These are phyloP conservation scores for Anguilla anguilla DNA, from an alignment of 2,797 vertebrate genomes.

Conservation along the genomic window DNA sequence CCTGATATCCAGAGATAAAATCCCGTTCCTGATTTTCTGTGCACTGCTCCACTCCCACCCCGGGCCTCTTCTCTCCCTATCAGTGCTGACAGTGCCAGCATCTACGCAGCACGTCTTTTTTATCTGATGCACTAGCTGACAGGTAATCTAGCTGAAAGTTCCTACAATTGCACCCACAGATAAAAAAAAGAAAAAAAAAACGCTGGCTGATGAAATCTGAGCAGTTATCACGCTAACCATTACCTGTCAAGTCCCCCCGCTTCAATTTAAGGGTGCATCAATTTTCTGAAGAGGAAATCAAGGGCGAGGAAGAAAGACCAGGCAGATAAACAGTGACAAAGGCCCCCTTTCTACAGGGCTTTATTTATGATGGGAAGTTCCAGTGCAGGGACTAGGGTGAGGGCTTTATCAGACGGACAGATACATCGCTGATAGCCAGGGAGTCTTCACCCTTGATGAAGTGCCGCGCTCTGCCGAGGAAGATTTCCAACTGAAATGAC, in stretches of 20 bases:
- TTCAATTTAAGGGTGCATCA: conserved; percentile 99
- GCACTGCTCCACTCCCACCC: conserved; percentile 68
- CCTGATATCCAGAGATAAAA: conserved; percentile 8
- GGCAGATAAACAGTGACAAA: conserved; percentile 99
- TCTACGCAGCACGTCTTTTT: conserved; percentile 80
- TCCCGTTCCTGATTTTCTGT: conserved; percentile 9
- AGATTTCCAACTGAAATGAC: conserved; percentile 94
- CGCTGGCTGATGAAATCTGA: conserved; percentile 98
- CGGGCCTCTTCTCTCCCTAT: conserved; percentile 82
- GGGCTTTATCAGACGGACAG: conserved; percentile 95
- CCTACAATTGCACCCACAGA: conserved; percentile 93
- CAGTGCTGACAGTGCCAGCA: conserved; percentile 77
- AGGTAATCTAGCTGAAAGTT: conserved; percentile 99
- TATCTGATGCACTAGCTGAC: conserved; percentile 97
- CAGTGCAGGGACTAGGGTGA: conserved; percentile 85
- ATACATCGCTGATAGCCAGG: conserved; percentile 93
- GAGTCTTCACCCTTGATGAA: conserved; percentile 96
- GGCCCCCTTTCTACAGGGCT: conserved; percentile 86
- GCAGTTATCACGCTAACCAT: conserved; percentile 99
- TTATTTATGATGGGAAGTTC: conserved; percentile 99
- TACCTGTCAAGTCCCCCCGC: conserved; percentile 97
- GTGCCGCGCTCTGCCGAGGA: conserved; percentile 87
- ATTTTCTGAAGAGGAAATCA: conserved; percentile 99
- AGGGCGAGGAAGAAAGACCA: conserved; percentile 98
- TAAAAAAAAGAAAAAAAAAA: conserved; percentile 62